Conservation (phyloP, 2,797 vertebrate genomes). For the Avahi laniger region DNA sequence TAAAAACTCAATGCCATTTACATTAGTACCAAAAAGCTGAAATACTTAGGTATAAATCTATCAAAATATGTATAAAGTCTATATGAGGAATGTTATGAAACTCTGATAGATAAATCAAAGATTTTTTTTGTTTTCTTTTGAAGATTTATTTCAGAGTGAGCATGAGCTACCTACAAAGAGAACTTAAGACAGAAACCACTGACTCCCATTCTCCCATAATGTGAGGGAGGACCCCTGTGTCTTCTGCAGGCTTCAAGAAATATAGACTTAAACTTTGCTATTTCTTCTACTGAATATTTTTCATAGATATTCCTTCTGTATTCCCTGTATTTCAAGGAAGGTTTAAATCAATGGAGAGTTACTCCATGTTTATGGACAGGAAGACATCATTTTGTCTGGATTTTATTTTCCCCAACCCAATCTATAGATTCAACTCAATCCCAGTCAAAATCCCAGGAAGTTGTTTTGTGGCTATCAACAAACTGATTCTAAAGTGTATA, state of each 20-base stretch:
- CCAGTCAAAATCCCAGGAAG: not conserved
- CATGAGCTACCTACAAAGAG: accelerated
- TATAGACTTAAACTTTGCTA: not conserved
- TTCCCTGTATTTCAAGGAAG: not conserved
- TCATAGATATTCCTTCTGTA: not conserved
- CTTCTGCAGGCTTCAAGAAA: accelerated
- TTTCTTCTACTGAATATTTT: not conserved
- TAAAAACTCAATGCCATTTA: too few species aligned
- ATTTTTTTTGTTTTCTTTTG: too few species aligned
- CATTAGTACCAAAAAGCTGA: too few species aligned
- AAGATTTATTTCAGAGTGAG: not conserved
- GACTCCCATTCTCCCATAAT: accelerated
- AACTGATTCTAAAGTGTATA: not conserved
- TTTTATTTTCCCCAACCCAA: not conserved
- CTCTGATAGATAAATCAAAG: not conserved
- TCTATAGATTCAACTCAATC: not conserved
- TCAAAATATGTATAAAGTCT: not conserved
- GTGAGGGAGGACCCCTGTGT: accelerated
- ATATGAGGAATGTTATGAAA: not conserved
- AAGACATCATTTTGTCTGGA: not conserved
- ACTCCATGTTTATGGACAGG: too few species aligned
- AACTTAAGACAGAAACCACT: accelerated
- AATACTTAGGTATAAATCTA: too few species aligned
- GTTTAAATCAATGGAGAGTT: too few species aligned
- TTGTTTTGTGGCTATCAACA: not conserved